Evolutionary conservation across 2,797 vertebrate genomes (phyloP).

Genomic region (Microchirus variegatus): DNA sequence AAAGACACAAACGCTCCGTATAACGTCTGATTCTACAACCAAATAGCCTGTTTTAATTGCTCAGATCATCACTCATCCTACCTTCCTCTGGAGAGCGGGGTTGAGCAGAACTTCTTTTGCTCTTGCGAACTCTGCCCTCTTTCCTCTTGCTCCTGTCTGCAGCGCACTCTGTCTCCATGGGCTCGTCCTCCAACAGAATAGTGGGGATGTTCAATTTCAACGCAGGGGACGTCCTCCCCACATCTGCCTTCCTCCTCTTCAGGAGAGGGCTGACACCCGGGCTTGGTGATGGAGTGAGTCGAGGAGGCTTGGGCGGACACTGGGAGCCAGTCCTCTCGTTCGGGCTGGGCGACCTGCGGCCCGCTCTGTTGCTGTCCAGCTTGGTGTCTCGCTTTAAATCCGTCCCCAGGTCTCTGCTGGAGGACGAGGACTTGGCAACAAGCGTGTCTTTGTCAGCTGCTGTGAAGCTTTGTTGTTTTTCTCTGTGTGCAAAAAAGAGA

Average conservation of each 20-base stretch:
- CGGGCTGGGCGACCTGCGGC: slow-evolving; percentile 44
- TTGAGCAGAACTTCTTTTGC: slow-evolving; percentile 64
- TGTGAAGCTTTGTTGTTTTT: slow-evolving; percentile 40
- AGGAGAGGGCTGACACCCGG: slow-evolving; percentile 60
- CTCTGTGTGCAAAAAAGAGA: slow-evolving; percentile 43
- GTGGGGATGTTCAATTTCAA: slow-evolving; percentile 64
- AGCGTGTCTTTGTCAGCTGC: slow-evolving; percentile 40
- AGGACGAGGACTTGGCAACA: slow-evolving; percentile 27
- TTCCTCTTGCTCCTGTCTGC: slow-evolving; percentile 42
- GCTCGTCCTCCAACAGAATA: slow-evolving; percentile 72
- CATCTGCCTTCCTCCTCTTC: slow-evolving; percentile 76
- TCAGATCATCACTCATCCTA: slow-evolving; percentile 57
- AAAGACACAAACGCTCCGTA: too few relatives aligned
- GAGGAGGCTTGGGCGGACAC: slow-evolving; percentile 63
- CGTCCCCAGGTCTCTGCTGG: slow-evolving; percentile 25
- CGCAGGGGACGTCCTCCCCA: slow-evolving; percentile 26
- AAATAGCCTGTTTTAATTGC: too few relatives aligned
- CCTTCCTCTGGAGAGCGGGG: slow-evolving; percentile 85
- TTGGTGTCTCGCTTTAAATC: slow-evolving; percentile 24
- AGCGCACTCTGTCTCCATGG: slow-evolving; percentile 56
- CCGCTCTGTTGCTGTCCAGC: slow-evolving; percentile 14
- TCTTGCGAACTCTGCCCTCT: slow-evolving; percentile 62
- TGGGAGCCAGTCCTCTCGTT: slow-evolving; percentile 34
- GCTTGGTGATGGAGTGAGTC: slow-evolving; percentile 44
- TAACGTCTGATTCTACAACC: too few relatives aligned